Base-by-base conservation (phyloP, 37 sponge, comb jelly and placozoan genomes). In the Corticium candelabrum region DNA sequence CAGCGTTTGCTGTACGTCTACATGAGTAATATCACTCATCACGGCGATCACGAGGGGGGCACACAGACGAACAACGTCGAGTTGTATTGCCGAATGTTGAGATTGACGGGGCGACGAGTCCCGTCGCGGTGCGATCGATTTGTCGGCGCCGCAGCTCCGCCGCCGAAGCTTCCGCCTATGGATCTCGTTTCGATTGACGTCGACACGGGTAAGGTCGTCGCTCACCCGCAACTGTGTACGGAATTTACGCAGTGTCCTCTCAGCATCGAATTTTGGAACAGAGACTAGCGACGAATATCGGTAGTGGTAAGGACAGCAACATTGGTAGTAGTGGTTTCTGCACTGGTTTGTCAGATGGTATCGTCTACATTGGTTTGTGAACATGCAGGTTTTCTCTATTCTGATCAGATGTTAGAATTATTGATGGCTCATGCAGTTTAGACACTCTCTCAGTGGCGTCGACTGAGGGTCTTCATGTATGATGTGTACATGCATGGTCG, bases 261-360 rank as follows among this genome's bases (percentile, higher is more conserved):
- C 62, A 50, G 62, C 62, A 50, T 50, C 62, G 62, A 50, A 50
- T 50, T 50, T 21, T 50, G 62, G 62, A 50, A 50, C 62, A 50
- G 62, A 50, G 62, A 50, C 62, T 50, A 50, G n/a, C n/a, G n/a
- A n/a, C n/a, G n/a, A n/a, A n/a, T n/a, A n/a, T n/a, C n/a, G n/a
- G n/a, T n/a, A n/a, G n/a, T n/a, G n/a, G n/a, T n/a, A n/a, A n/a
- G n/a, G n/a, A n/a, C n/a, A n/a, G n/a, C n/a, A n/a, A n/a, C n/a
- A n/a, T n/a, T n/a, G n/a, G n/a, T n/a, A n/a, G n/a, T n/a, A n/a
- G n/a, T n/a, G n/a, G n/a, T n/a, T n/a, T n/a, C n/a, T n/a, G n/a
- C n/a, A n/a, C n/a, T n/a, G n/a, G n/a, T n/a, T n/a, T n/a, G n/a
- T n/a, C n/a, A n/a, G n/a, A n/a, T n/a, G n/a, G n/a, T n/a, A n/a